Evolutionary conservation across 1,140 invertebrate species (phyloP), one percentile per base, ranked within the genome.

Genomic region (Parasteatoda tepidariorum): DNA sequence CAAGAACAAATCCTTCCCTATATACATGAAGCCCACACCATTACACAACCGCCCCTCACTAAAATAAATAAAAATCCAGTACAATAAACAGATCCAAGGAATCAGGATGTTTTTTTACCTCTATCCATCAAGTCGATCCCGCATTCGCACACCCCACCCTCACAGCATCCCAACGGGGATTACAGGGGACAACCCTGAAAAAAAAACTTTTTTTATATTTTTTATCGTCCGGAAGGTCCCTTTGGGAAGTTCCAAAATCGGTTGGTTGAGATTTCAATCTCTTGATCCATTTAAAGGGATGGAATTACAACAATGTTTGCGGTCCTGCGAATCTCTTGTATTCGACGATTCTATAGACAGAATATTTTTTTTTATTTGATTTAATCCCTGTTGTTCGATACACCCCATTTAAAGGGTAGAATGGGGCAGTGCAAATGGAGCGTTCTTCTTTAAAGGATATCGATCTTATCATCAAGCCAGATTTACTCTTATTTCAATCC

Each of bases 271-370:
- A 74, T 74, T 61, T 74, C 34, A 59, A 74, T 74, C 71, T 9
- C 30, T 59, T 61, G 55, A 74, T 74, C 71, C 71, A 74, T 74
- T 74, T 74, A 74, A 30, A 61, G 55, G 71, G 55, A 74, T 74
- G 57, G 31, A 34, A 74, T 62, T 74, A 74, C 71, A 74, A 74
- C 71, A 74, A 61, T 74, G 71, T 74, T 74, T 61, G 71, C 55
- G 55, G 71, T 74, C 18, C 71, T 34, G 24, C 48, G 55, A 61
- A 26, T 61, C 24, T 30, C 22, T 15, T 38, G 71, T 7, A 71
- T 55, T 28, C 33, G 38, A 13, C 24, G 15, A 22, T 48, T 48
- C 38, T 13, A 38, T 31, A 22, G 64, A n/a, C n/a, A 15, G 24
- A 4, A 48, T 48, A 13, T 48, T 48, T 4, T 48, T 48, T 48